Evolutionary conservation across 2,888 invertebrate species (phyloP).

Genomic region (Rotaria magnacalcarata): DNA sequence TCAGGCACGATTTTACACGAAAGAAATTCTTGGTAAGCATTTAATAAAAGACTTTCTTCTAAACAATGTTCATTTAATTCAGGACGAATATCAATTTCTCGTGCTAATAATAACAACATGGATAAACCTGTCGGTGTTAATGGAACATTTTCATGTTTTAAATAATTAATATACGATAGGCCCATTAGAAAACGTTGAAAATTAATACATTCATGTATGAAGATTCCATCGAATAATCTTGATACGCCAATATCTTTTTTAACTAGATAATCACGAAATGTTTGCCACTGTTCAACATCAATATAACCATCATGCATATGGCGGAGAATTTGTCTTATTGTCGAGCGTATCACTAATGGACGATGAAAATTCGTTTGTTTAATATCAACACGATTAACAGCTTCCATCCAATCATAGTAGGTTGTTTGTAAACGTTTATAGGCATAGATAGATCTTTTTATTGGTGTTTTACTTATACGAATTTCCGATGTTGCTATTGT

Average conservation of each 20-base stretch:
- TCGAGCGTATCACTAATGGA: not conserved
- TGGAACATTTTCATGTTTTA: not conserved
- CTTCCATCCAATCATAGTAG: conserved; percentile 10
- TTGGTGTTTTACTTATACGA: not conserved
- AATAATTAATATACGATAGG: not conserved
- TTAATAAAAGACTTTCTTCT: not conserved
- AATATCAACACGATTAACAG: not conserved
- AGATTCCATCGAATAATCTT: not conserved
- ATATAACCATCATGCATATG: not conserved
- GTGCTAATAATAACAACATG: not conserved
- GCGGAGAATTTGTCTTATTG: not conserved
- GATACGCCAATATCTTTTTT: conserved; percentile 26
- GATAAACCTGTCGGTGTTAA: conserved; percentile 2
- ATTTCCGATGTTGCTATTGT: not conserved
- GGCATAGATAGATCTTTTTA: not conserved
- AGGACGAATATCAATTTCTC: not conserved
- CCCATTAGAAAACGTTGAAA: not conserved
- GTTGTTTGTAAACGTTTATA: conserved; percentile 20
- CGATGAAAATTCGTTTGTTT: not conserved
- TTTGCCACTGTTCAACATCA: not conserved
- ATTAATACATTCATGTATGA: not conserved
- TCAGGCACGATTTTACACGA: not conserved
- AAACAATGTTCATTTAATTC: conserved; percentile 1
- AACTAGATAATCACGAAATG: conserved; percentile 15
- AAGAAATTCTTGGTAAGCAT: not conserved